Conservation (phyloP, 2,113 vertebrate genomes). For the Laterallus jamaicensis region DNA sequence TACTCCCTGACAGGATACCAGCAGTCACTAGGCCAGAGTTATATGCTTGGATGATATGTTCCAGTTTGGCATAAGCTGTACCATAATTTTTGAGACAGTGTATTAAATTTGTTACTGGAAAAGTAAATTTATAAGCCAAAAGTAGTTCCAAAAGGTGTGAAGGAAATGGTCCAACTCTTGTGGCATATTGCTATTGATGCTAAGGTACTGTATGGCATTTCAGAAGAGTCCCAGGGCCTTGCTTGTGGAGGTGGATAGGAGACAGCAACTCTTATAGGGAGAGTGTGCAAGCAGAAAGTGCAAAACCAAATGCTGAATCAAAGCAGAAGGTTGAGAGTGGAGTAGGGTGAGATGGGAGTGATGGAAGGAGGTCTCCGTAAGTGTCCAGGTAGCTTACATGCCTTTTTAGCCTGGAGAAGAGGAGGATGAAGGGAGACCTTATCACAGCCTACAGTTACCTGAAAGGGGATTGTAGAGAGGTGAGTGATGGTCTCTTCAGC, state of each 20-base stretch:
- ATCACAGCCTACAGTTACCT: too few relatives aligned
- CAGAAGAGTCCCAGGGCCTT: neutral
- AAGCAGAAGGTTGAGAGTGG: neutral
- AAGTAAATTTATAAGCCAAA: neutral
- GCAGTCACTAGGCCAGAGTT: neutral
- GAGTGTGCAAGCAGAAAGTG: neutral
- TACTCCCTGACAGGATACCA: neutral
- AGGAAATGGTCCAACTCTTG: neutral
- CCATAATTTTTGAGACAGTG: neutral
- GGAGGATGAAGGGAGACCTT: too few relatives aligned
- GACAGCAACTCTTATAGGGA: neutral
- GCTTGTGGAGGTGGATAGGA: neutral
- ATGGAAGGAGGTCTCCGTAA: neutral
- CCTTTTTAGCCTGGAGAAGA: neutral
- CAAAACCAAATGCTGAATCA: neutral
- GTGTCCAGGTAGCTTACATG: neutral
- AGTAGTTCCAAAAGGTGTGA: neutral
- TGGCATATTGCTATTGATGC: neutral
- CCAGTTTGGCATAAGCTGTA: neutral
- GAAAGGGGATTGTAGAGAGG: too few relatives aligned
- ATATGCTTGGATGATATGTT: neutral
- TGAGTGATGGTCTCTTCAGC: too few relatives aligned
- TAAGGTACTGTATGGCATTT: neutral
- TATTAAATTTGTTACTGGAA: neutral
- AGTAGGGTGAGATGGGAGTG: neutral